Base-by-base conservation (phyloP, 2,113 vertebrate species). In the Sturnus vulgaris region DNA sequence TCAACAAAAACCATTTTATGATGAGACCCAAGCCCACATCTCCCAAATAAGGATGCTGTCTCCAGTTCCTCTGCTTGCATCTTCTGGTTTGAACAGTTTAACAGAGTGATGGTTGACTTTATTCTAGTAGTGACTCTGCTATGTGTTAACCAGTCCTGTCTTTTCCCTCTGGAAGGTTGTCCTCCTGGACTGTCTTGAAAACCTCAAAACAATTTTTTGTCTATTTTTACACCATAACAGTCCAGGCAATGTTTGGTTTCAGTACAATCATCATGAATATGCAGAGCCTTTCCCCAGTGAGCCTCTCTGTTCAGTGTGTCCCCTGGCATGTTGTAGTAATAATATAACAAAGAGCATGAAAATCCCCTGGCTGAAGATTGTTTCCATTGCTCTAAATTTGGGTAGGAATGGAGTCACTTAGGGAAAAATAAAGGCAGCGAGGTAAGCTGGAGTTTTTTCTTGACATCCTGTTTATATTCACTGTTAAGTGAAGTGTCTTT, bases 381-480 rank as follows among this genome's bases (percentile, higher is more conserved):
- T 95, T 96, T 91, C 56, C 65, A 9, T 75, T 50, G 87, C 27
- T 95, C 81, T 91, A 24, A 94, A 89, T 94, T 56, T 85, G 93
- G 87, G 61, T 96, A 90, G 92, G 73, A 87, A 37, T 90, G 90
- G 83, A 95, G 50, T 76, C 57, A 53, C 73, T 91, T 94, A 89
- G 70, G 65, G 65, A 87, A 89, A 85, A 92, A 40, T 59, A 82
- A 93, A 82, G 78, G 82, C 61, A 76, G 73, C 0, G 87, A 95
- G 70, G 61, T 87, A 87, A 87, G 93, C 49, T 52, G 44, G 31
- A 71, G 63, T 12, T n/a, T 44, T 28, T 50, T 50, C 65, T 71
- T 60, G 2, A 13, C 10, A 6, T 44, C 44, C 44, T 77, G 8
- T 50, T 37, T 16, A 11, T 1, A 3, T 72, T 73, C 46, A 27